Percentiles rank a stretch among this genome's conserved stretches.
Conservation (phyloP, 2,113 vertebrate species). For the Protobothrops mucrosquamatus region DNA sequence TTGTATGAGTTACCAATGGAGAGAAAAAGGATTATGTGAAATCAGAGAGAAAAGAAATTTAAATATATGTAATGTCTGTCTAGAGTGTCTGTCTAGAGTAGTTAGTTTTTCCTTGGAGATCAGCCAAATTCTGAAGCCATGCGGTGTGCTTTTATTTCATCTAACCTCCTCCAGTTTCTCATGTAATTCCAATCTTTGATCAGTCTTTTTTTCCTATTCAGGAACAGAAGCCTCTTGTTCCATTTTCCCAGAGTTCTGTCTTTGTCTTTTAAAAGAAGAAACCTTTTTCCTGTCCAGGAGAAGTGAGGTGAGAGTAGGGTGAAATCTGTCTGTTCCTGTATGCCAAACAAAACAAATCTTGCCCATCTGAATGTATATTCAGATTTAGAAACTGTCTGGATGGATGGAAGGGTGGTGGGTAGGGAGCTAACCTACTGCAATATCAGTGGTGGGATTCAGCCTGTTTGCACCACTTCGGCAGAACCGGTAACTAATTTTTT, state of each 20-base stretch:
- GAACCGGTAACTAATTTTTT: too few relatives aligned
- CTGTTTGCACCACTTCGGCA: too few relatives aligned
- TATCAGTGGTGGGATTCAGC: neutral
- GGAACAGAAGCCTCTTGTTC: neutral
- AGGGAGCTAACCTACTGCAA: neutral
- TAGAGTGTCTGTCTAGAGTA: neutral
- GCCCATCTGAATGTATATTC: neutral
- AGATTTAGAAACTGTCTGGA: neutral
- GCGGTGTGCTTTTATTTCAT: neutral
- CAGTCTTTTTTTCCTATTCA: neutral
- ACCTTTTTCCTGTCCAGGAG: neutral
- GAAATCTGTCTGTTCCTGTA: neutral
- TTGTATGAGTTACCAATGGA: neutral
- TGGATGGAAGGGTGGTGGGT: neutral
- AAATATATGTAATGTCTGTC: neutral
- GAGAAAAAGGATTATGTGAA: neutral
- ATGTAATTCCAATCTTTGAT: neutral
- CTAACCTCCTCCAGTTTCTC: neutral
- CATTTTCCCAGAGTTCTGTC: neutral
- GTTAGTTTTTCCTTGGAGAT: neutral
- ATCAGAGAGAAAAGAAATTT: neutral
- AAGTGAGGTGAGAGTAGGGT: neutral
- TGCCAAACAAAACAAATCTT: neutral
- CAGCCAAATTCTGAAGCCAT: neutral
- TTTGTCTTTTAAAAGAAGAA: neutral